Percentiles rank a stretch among this genome's conserved stretches.
These are phyloP conservation scores for Trachelus stipa DNA, from an alignment of 2,888 invertebrate genomes.

Conservation along the genomic window DNA sequence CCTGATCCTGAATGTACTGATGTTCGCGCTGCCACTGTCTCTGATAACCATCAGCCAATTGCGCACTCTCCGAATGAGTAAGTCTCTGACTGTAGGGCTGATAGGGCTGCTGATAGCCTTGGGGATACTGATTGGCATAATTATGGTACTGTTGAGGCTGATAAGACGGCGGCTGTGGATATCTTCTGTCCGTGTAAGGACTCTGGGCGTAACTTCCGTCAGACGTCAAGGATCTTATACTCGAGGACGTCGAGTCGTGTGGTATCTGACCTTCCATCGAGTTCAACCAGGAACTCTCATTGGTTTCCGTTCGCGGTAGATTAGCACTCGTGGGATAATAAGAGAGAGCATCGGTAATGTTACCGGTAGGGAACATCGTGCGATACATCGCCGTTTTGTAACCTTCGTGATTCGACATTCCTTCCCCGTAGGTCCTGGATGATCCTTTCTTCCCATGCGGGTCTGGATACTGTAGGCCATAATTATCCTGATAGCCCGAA, in stretches of 20 bases:
- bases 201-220: conserved; percentile 58
- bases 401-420: conserved; percentile 73
- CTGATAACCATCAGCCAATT: conserved; percentile 55
- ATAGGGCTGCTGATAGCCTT: conserved; percentile 59
- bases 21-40: conserved; percentile 59
- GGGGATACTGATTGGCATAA: conserved; percentile 57
- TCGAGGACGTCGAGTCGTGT: conserved; percentile 71
- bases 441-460: conserved; percentile 49
- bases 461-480: conserved; percentile 64
- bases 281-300: conserved; percentile 73
- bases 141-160: conserved; percentile 59
- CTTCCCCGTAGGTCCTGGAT: conserved; percentile 66
- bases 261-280: conserved; percentile 70
- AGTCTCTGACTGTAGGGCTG: conserved; percentile 54
- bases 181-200: conserved; percentile 55
- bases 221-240: conserved; percentile 57
- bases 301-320: conserved; percentile 70
- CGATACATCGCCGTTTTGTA: conserved; percentile 76
- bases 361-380: conserved; percentile 77
- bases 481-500: conserved; percentile 60
- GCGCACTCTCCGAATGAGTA: conserved; percentile 48
- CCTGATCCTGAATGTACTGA: conserved; percentile 53
- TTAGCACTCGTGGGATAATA: conserved; percentile 82
- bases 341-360: conserved; percentile 82
- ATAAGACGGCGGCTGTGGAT: conserved; percentile 48